These are phyloP conservation scores for Hypanus sabinus DNA, from an alignment of 2,113 vertebrate species.

Conservation along the genomic window DNA sequence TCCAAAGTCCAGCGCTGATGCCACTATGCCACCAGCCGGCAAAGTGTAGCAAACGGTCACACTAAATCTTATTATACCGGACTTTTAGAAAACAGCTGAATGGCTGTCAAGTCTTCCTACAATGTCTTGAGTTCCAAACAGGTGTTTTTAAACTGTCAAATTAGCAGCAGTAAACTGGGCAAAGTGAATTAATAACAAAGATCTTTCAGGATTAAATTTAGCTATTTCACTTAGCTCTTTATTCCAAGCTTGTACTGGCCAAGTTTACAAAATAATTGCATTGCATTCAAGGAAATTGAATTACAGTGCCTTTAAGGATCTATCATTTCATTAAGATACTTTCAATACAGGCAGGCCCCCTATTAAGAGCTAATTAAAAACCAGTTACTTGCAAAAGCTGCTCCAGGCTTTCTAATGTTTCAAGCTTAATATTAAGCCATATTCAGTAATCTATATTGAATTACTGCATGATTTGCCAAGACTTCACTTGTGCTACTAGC, in stretches of 20 bases:
- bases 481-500: slow-evolving; percentile 59
- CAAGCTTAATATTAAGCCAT: slow-evolving; percentile 55
- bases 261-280: neutral
- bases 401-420: slow-evolving; percentile 52
- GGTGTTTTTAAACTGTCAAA: slow-evolving; percentile 17
- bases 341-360: slow-evolving; percentile 55
- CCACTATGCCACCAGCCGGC: no score
- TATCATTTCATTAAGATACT: slow-evolving; percentile 59
- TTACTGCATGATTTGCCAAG: slow-evolving; percentile 69
- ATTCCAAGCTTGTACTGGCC: neutral
- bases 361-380: slow-evolving; percentile 78
- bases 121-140: slow-evolving; percentile 4
- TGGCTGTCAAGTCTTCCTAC: neutral
- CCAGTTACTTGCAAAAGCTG: slow-evolving; percentile 60
- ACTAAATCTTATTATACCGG: neutral
- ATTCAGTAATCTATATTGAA: slow-evolving; percentile 69
- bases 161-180: neutral
- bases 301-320: slow-evolving; percentile 52
- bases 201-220: slow-evolving; percentile 17
- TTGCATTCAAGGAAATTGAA: slow-evolving; percentile 53
- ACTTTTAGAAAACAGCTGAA: neutral
- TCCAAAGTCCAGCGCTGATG: no score
- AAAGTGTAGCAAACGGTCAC: neutral
- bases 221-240: neutral
- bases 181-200: slow-evolving; percentile 16